Base-by-base conservation (phyloP, 37 sponge, comb jelly and placozoan species). In the Petrosia ficiformis region DNA sequence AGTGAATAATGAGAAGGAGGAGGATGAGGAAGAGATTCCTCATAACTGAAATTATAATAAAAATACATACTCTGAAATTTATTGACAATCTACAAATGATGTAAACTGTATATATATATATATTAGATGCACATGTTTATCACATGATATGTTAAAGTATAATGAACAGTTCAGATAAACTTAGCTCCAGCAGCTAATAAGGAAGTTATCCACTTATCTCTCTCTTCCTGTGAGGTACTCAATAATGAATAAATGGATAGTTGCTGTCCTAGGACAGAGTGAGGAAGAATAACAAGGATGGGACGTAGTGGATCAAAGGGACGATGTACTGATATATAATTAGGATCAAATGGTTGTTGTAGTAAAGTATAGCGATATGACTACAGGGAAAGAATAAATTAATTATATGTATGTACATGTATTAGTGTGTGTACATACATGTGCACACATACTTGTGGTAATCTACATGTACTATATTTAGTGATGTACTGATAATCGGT, bases 361-460 rank as follows among this genome's bases (percentile, higher is more conserved):
- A 26, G 32, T 37, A 43, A 26, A 25, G 44, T 39, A 10, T 71
- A 43, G 19, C 24, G 42, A 2, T 38, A 54, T 19, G 24, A 24
- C 72, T 33, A 40, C 24, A 36, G 33, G 36, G 33, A 36, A 36
- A 8, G n/a, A 8, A n/a, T n/a, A n/a, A n/a, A n/a, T n/a, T n/a
- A n/a, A n/a, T n/a, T n/a, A n/a, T n/a, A n/a, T 68, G 32, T 68
- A 39, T 68, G 69, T 73, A 54, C 26, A 57, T 44, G 57, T 48
- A 57, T 73, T 54, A 54, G 74, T 73, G 74, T 73, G 74, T 73
- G 74, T 48, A 54, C 36, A n/a, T n/a, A n/a, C n/a, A n/a, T n/a
- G n/a, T n/a, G n/a, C n/a, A n/a, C n/a, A n/a, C n/a, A n/a, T n/a
- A n/a, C n/a, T n/a, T n/a, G n/a, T n/a, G n/a, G n/a, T n/a, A n/a